phyloP scores from a whole-genome alignment of 2,888 invertebrate species.

The Agrotis exclamationis region DNA sequence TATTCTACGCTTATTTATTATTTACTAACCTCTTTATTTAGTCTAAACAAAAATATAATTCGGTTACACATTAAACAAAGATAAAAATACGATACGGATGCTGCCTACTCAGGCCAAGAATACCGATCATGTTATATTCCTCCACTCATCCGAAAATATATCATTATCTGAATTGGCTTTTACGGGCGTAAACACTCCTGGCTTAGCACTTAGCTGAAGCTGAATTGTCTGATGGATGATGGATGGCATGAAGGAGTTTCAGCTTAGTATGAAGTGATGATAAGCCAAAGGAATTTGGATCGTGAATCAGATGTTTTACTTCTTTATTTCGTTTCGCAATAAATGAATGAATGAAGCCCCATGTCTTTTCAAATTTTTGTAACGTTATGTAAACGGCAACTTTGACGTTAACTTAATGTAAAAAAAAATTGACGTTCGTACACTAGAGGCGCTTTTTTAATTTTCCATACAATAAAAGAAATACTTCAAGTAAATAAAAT shows the following conservation, averaged over 20 bases:
- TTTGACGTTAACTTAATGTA: too few species aligned
- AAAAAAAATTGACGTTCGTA: too few species aligned
- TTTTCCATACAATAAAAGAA: too few species aligned
- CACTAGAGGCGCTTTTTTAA: too few species aligned
- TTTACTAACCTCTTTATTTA: not conserved
- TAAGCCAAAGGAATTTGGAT: not conserved
- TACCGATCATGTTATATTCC: constrained; percentile 29
- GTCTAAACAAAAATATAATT: not conserved
- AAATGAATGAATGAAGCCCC: too few species aligned
- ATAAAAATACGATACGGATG: not conserved
- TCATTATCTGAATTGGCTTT: constrained; percentile 53
- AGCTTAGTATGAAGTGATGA: not conserved
- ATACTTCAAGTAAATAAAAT: too few species aligned
- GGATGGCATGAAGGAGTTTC: constrained; percentile 25
- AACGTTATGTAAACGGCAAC: too few species aligned
- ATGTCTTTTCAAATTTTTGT: too few species aligned
- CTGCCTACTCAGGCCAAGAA: constrained; percentile 1
- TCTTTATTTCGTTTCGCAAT: too few species aligned
- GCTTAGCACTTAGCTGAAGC: constrained; percentile 45
- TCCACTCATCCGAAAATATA: constrained; percentile 48
- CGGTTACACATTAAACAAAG: not conserved
- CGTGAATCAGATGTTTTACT: not conserved
- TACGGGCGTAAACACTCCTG: constrained; percentile 46
- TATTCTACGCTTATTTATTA: not conserved
- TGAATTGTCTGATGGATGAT: constrained; percentile 36